A percentile compares a stretch with the other conserved stretches of the same genome.
These are phyloP conservation scores for Tyrannus savana DNA, from an alignment of 2,113 vertebrate species.

Conservation along the genomic window DNA sequence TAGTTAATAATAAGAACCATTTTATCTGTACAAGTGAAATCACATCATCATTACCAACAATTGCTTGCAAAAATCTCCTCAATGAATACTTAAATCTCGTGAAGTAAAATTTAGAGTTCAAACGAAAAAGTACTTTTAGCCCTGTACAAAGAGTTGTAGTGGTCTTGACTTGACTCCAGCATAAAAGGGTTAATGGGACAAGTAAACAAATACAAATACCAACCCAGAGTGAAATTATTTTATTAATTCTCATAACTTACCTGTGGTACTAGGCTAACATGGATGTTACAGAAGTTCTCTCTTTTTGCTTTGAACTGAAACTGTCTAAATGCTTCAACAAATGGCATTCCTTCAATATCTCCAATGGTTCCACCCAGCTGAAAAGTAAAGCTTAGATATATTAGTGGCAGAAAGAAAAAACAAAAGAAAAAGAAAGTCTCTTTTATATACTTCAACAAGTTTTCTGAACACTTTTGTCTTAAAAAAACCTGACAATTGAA, in stretches of 20 bases:
- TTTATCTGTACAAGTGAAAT: background rate
- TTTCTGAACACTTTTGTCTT: background rate
- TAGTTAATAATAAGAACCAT: background rate
- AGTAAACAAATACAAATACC: background rate
- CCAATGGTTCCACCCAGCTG: constrained; percentile 83
- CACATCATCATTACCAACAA: background rate
- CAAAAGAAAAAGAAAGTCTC: background rate
- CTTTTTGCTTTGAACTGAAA: constrained; percentile 83
- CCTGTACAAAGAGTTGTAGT: background rate
- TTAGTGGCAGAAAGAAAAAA: background rate
- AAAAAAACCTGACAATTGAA: background rate
- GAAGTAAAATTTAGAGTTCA: background rate
- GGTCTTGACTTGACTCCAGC: background rate
- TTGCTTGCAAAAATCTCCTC: background rate
- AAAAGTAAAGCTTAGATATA: background rate
- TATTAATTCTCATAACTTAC: constrained; percentile 43
- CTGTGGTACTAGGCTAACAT: constrained; percentile 83
- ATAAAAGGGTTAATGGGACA: background rate
- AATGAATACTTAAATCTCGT: background rate
- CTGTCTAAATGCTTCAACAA: constrained; percentile 83
- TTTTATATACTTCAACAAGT: background rate
- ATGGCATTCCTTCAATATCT: constrained; percentile 85
- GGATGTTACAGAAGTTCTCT: constrained; percentile 83
- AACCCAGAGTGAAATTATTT: background rate
- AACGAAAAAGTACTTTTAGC: background rate